These are phyloP conservation scores for Heliothis subflexa DNA, from an alignment of 1,140 invertebrate species.

Conservation along the genomic window DNA sequence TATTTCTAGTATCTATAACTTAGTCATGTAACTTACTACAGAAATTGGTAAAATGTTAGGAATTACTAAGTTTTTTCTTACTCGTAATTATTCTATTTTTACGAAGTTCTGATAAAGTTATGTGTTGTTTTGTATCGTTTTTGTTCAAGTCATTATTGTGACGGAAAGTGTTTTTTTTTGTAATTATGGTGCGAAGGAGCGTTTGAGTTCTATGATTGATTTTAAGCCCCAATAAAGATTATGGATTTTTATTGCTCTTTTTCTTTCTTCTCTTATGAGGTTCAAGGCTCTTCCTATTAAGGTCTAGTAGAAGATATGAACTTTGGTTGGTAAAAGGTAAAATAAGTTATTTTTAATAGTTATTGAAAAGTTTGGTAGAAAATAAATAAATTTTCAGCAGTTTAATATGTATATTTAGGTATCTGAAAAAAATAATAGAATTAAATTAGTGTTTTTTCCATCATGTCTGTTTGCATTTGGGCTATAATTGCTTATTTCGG, in stretches of 20 bases:
- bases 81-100: not conserved
- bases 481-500: too few species aligned
- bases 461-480: too few species aligned
- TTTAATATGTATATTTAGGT: too few species aligned
- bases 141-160: slow-evolving; percentile 34
- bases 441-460: too few species aligned
- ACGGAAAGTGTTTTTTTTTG: slow-evolving; percentile 9
- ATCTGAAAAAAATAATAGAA: too few species aligned
- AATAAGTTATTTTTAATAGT: too few species aligned
- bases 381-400: too few species aligned
- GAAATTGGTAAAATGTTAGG: not conserved
- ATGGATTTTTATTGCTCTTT: slow-evolving; percentile 8
- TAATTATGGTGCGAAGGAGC: slow-evolving; percentile 30
- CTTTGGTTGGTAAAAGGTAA: too few species aligned
- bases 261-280: slow-evolving; percentile 4
- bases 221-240: slow-evolving; percentile 45
- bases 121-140: not conserved
- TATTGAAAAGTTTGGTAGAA: too few species aligned
- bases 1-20: slow-evolving; percentile 29
- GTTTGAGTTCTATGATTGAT: slow-evolving; percentile 42
- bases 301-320: too few species aligned
- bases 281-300: too few species aligned
- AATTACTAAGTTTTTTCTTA: too few species aligned
- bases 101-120: not conserved
- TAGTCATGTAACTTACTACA: not conserved